A percentile compares a stretch with the other conserved stretches of the same genome.
phyloP scores from a whole-genome alignment of 2,888 invertebrate genomes.

The Hedychridium roseum region DNA sequence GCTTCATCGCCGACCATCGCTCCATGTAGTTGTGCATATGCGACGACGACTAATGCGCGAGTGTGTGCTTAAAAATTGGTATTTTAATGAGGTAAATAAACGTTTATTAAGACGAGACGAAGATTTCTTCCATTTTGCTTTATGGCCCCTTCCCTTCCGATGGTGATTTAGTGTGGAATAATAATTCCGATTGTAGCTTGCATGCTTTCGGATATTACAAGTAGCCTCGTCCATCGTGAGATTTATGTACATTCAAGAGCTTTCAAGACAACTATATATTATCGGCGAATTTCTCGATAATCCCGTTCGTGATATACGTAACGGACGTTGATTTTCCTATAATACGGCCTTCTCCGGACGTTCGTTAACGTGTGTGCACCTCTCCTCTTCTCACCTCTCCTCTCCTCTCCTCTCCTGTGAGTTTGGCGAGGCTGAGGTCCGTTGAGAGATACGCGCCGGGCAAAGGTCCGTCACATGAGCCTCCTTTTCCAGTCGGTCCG shows the following conservation, averaged over 20 bases:
- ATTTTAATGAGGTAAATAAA: constrained; percentile 44
- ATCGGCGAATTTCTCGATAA: no score
- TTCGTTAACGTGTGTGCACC: constrained; percentile 21
- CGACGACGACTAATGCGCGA: constrained; percentile 16
- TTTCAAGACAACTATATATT: no score
- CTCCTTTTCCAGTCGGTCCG: constrained; percentile 14
- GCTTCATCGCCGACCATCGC: constrained; percentile 30
- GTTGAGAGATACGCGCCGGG: constrained; percentile 20
- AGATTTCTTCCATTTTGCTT: no score
- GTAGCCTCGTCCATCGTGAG: not conserved
- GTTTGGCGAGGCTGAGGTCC: no score
- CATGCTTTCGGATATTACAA: constrained; percentile 2
- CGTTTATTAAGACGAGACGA: constrained; percentile 39
- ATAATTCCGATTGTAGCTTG: no score
- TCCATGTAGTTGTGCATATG: constrained; percentile 27
- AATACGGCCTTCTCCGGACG: not conserved
- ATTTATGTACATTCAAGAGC: no score
- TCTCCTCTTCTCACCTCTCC: no score
- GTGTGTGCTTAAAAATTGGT: constrained; percentile 37
- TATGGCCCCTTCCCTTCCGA: no score
- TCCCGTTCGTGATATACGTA: no score
- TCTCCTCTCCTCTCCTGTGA: no score
- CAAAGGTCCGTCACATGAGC: constrained; percentile 19
- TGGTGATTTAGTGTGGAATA: no score
- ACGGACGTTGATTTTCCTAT: not conserved